phyloP scores from a whole-genome alignment of 2,113 vertebrate species.

The Centropus bengalensis region DNA sequence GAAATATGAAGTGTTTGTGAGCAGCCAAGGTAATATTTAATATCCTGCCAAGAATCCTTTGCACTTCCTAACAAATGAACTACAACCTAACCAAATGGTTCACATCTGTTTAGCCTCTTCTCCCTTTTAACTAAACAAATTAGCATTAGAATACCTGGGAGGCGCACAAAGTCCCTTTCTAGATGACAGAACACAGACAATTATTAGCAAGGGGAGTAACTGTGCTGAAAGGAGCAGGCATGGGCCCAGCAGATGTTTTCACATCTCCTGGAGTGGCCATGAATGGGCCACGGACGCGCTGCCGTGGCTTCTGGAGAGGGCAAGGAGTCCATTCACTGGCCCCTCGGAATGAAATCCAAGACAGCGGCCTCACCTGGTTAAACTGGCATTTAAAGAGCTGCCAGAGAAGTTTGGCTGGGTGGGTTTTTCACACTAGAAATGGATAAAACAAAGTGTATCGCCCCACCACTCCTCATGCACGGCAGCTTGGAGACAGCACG shows the following conservation, averaged over 20 bases:
- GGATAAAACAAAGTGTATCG: background rate
- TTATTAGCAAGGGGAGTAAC: slow-evolving; percentile 60
- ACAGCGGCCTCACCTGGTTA: background rate
- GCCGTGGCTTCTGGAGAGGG: slow-evolving; percentile 1
- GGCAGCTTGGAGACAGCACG: background rate
- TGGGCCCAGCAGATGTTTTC: slow-evolving; percentile 60
- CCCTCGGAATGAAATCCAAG: background rate
- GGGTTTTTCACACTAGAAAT: fast-evolving
- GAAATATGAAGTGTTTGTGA: slow-evolving; percentile 84
- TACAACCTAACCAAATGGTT: slow-evolving; percentile 76
- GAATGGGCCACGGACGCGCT: background rate
- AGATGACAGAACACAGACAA: slow-evolving; percentile 77
- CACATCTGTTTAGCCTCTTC: slow-evolving; percentile 81
- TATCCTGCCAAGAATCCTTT: slow-evolving; percentile 78
- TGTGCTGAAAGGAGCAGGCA: slow-evolving; percentile 37
- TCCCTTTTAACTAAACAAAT: slow-evolving; percentile 77
- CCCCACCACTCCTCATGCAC: background rate
- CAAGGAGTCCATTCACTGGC: background rate
- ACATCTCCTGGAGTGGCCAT: slow-evolving; percentile 54
- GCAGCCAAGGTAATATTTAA: slow-evolving; percentile 81
- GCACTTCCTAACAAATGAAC: slow-evolving; percentile 80
- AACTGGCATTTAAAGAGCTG: background rate
- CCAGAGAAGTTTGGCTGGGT: background rate
- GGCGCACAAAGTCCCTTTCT: slow-evolving; percentile 72
- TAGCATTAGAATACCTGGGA: slow-evolving; percentile 78